These are phyloP conservation scores for Acanthaster planci DNA, from an alignment of 35 echinoderm and acorn worm species.

Conservation along the genomic window DNA sequence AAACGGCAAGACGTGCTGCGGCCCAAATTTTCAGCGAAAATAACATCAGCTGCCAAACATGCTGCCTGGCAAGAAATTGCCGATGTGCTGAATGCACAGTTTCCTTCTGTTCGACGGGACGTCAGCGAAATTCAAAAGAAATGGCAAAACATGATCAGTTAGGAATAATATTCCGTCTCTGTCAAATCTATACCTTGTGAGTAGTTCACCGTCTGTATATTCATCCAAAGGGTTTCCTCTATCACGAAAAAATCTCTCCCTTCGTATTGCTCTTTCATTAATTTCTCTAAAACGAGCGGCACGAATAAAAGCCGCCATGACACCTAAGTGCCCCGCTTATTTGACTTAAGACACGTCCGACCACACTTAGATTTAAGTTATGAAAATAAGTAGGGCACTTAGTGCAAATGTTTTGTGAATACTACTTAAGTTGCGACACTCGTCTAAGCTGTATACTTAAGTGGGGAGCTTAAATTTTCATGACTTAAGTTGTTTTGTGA, in stretches of 20 bases:
- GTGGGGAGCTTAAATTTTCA: too few relatives aligned
- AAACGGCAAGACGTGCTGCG: too few relatives aligned
- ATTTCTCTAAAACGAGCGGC: background rate
- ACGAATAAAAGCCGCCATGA: conserved; percentile 5
- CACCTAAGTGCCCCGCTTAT: conserved; percentile 15
- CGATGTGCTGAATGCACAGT: too few relatives aligned
- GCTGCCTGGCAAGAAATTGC: too few relatives aligned
- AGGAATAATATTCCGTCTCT: background rate
- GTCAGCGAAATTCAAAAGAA: too few relatives aligned
- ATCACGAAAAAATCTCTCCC: conserved; percentile 23
- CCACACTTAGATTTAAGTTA: conserved; percentile 23
- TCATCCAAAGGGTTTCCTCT: conserved; percentile 7
- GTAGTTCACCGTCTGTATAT: background rate
- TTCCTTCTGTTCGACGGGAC: too few relatives aligned
- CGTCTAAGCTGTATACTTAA: background rate
- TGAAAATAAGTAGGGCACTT: conserved; percentile 18
- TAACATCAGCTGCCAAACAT: too few relatives aligned
- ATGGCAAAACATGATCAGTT: too few relatives aligned
- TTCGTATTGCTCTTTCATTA: background rate
- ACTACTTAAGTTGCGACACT: background rate
- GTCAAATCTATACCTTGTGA: background rate
- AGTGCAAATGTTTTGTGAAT: conserved; percentile 30
- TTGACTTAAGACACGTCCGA: background rate
- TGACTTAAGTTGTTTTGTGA: too few relatives aligned
- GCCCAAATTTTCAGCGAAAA: too few relatives aligned